Evolutionary conservation across 2,113 vertebrate genomes (phyloP).

Genomic region (Caloenas nicobarica): DNA sequence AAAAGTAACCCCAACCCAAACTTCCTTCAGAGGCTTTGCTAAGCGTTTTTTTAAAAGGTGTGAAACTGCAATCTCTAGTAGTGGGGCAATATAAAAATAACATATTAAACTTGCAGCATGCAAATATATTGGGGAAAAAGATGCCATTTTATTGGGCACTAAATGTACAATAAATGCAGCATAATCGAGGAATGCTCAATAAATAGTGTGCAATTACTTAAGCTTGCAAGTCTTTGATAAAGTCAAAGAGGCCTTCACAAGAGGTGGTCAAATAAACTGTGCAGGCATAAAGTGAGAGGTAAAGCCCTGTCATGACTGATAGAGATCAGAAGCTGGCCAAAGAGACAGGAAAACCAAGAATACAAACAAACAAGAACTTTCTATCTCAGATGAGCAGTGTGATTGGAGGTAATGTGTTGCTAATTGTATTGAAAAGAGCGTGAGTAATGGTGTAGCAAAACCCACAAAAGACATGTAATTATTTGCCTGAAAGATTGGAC

Average conservation of each 20-base stretch:
- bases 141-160: not conserved
- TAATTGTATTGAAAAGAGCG: not conserved
- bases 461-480: not conserved
- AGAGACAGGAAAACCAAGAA: not conserved
- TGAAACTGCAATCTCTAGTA: not conserved
- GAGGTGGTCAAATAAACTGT: not conserved
- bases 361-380: not conserved
- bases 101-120: not conserved
- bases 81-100: not conserved
- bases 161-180: not conserved
- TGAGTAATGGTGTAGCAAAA: not conserved
- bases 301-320: not conserved
- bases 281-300: not conserved
- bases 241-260: not conserved
- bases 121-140: not conserved
- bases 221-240: not conserved
- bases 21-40: not conserved
- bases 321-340: not conserved
- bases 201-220: not conserved
- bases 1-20: not conserved
- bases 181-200: not conserved
- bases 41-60: not conserved
- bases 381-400: not conserved
- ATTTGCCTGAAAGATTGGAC: not conserved
- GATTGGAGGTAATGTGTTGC: not conserved